Base-by-base conservation (phyloP, 2,113 vertebrate genomes). In the Heptranchias perlo region DNA sequence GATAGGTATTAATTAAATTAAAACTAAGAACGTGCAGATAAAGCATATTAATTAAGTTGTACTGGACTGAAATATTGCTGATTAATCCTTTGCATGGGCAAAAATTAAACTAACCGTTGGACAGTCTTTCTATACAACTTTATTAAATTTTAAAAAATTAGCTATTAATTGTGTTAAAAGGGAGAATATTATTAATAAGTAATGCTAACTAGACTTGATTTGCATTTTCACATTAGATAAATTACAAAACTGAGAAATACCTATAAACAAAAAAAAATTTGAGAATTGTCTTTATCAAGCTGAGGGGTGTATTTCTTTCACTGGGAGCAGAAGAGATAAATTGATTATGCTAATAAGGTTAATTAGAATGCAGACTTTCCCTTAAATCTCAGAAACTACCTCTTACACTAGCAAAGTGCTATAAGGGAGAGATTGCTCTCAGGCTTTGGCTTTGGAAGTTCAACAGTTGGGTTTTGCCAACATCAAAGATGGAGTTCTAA, bases 71-170 rank as follows among this genome's bases (percentile, higher is more conserved):
- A 91, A 91, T 91, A 58, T 58, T 91, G 52, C 52, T 58, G 35
- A 91, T 91, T 91, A 91, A 91, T 91, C 87, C 52, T 58, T 2
- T 35, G 23, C 52, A 58, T 91, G 52, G 14, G 11, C 13, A 35
- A 54, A 91, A 91, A 91, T 91, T 58, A 58, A 91, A 91, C 11
- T 31, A 91, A 58, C 87, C 35, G 87, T 31, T 11, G 87, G 52
- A n/a, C 87, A 16, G 11, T 35, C 28, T 91, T n/a, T 58, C 87
- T 58, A 4, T 91, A 58, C 23, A 91, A 58, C 52, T 91, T 91
- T 58, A 91, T 91, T 91, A 91, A 91, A 10, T 91, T 58, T 35
- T 35, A 91, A n/a, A n/a, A 91, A 91, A 91, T 91, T 91, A 91
- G 52, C 28, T 35, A 91, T 16, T 31, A 58, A 91, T 54, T 91